phyloP scores from a whole-genome alignment of 1,140 invertebrate genomes.

The Pemphigus obesinymphae region DNA sequence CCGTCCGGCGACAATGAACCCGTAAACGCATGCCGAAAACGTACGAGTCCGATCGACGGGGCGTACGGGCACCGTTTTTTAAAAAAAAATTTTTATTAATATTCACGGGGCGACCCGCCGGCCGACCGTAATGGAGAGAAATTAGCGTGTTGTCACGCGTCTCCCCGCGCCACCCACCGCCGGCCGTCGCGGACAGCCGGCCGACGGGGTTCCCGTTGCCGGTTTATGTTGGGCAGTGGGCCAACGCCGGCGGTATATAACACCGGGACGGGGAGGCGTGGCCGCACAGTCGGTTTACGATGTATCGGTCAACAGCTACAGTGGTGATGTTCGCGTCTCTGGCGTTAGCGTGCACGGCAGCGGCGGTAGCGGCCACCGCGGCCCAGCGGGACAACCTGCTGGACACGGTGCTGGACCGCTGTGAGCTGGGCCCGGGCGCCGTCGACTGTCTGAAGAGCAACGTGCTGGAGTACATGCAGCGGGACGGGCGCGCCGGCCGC shows the following conservation, averaged over 20 bases:
- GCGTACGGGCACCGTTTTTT: too few species aligned
- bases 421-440: constrained; percentile 50
- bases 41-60: not conserved
- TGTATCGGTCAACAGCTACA: not conserved
- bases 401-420: constrained; percentile 27
- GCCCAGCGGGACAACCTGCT: not conserved
- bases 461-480: constrained; percentile 62
- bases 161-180: not conserved
- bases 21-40: not conserved
- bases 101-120: not conserved
- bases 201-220: too few species aligned
- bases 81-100: too few species aligned
- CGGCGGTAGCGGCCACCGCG: not conserved
- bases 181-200: not conserved
- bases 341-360: not conserved
- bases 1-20: constrained; percentile 40
- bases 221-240: constrained; percentile 32
- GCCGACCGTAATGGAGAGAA: constrained; percentile 10
- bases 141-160: constrained; percentile 35
- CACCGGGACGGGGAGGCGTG: constrained; percentile 7
- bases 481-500: constrained; percentile 51
- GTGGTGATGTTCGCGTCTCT: constrained; percentile 7
- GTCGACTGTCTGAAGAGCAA: constrained; percentile 67
- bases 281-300: constrained; percentile 32
- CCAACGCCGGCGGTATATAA: constrained; percentile 29